These are phyloP conservation scores for Eupsilia transversa DNA, from an alignment of 2,888 invertebrate genomes.

Conservation along the genomic window DNA sequence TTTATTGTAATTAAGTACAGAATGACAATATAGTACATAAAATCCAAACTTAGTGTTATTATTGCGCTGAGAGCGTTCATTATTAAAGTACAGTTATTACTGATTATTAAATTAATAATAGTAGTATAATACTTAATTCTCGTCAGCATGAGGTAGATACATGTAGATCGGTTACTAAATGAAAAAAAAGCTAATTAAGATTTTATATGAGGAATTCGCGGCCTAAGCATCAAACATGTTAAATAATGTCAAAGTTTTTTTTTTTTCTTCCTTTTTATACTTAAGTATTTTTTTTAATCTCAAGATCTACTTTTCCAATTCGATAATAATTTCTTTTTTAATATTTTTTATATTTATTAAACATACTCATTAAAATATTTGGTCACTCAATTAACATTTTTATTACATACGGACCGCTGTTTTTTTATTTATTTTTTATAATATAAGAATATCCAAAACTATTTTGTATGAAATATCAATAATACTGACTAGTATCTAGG, in stretches of 20 bases:
- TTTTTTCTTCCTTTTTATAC: not conserved
- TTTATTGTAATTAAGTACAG: constrained; percentile 62
- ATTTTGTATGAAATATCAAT: constrained; percentile 52
- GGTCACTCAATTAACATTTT: constrained; percentile 3
- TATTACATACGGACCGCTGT: constrained; percentile 8
- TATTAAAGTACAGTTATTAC: constrained; percentile 52
- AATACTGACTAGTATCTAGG: constrained; percentile 42
- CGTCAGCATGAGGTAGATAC: constrained; percentile 49
- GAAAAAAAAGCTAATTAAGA: constrained; percentile 26
- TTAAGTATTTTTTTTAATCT: not conserved
- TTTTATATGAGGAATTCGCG: constrained; percentile 42
- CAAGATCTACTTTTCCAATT: not conserved
- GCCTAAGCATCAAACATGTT: constrained; percentile 54
- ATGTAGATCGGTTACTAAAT: constrained; percentile 53
- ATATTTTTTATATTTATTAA: constrained; percentile 2
- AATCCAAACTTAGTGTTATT: constrained; percentile 50
- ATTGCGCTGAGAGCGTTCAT: constrained; percentile 61
- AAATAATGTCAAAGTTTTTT: not conserved
- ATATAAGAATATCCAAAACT: constrained; percentile 55
- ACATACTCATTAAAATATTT: constrained; percentile 17
- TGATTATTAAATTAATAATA: constrained; percentile 46
- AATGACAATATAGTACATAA: constrained; percentile 69
- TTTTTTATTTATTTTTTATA: not conserved
- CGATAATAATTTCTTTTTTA: not conserved
- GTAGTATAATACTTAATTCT: constrained; percentile 30